Percentiles rank a stretch among this genome's conserved stretches.
Evolutionary conservation across 1,140 invertebrate genomes (phyloP).

Genomic region (Zelostemma sp.): DNA sequence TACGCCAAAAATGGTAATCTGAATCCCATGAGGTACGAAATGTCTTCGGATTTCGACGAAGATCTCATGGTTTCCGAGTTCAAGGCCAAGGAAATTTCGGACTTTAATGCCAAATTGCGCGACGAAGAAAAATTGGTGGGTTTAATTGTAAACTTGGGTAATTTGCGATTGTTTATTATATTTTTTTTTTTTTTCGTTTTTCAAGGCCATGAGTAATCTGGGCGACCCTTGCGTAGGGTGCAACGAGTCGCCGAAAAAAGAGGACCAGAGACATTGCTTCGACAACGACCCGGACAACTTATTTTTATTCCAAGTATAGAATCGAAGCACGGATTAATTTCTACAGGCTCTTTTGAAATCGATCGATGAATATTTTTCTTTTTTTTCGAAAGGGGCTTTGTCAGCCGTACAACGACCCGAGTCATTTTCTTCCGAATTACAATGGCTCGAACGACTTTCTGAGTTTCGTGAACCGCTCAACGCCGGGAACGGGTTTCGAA

Average conservation of each 20-base stretch:
- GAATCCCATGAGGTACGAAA: neutral
- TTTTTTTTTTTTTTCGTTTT: neutral
- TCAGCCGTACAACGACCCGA: neutral
- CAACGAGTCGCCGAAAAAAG: neutral
- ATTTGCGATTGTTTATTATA: neutral
- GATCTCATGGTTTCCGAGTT: neutral
- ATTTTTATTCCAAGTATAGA: constrained; percentile 6
- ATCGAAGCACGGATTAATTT: neutral
- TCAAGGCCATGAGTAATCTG: neutral
- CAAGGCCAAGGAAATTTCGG: neutral
- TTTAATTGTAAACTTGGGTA: too few relatives aligned
- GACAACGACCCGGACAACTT: constrained; percentile 2
- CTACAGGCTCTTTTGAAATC: neutral
- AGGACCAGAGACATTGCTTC: neutral
- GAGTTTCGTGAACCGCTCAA: neutral
- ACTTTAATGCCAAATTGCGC: neutral
- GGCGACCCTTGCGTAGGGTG: neutral
- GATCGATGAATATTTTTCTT: neutral
- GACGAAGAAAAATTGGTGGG: neutral
- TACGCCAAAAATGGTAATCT: neutral
- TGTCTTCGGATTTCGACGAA: neutral
- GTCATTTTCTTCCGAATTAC: neutral
- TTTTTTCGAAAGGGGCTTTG: neutral
- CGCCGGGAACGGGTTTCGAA: neutral
- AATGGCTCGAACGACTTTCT: neutral